Conservation (phyloP, 2,888 invertebrate genomes). For the Oscheius myriophilus region DNA sequence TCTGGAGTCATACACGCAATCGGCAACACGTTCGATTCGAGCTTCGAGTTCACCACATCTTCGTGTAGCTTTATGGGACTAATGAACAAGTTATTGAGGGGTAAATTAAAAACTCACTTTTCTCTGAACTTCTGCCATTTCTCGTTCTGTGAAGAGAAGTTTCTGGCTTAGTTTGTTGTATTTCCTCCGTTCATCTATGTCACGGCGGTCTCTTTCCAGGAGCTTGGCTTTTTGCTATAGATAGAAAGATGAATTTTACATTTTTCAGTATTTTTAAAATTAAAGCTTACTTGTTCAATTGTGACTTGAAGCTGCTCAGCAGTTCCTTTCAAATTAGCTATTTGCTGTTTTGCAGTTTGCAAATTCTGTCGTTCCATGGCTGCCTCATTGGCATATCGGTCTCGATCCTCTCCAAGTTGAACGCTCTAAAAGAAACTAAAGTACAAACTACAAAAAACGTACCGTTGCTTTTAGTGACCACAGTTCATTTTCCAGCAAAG, state of each 20-base stretch:
- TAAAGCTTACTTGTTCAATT: slow-evolving; percentile 29
- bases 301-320: slow-evolving; percentile 29
- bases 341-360: slow-evolving; percentile 35
- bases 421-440: slow-evolving; percentile 35
- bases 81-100: slow-evolving; percentile 1
- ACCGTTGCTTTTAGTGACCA: slow-evolving; percentile 53
- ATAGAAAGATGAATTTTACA: too few relatives aligned
- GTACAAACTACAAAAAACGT: neutral
- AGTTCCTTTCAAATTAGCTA: slow-evolving; percentile 33
- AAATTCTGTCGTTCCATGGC: slow-evolving; percentile 30
- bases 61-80: slow-evolving; percentile 17
- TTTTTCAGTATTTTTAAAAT: too few relatives aligned
- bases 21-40: slow-evolving; percentile 42
- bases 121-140: slow-evolving; percentile 1
- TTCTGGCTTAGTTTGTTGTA: slow-evolving; percentile 34
- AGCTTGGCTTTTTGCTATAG: slow-evolving; percentile 32
- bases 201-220: slow-evolving; percentile 23
- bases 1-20: slow-evolving; percentile 47
- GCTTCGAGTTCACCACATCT: slow-evolving; percentile 29
- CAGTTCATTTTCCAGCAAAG: slow-evolving; percentile 45
- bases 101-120: slow-evolving; percentile 1
- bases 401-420: slow-evolving; percentile 42
- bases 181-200: slow-evolving; percentile 29
- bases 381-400: slow-evolving; percentile 37
- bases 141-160: slow-evolving; percentile 9